phyloP scores from a whole-genome alignment of 2,113 vertebrate species.

The Meriones unguiculatus region DNA sequence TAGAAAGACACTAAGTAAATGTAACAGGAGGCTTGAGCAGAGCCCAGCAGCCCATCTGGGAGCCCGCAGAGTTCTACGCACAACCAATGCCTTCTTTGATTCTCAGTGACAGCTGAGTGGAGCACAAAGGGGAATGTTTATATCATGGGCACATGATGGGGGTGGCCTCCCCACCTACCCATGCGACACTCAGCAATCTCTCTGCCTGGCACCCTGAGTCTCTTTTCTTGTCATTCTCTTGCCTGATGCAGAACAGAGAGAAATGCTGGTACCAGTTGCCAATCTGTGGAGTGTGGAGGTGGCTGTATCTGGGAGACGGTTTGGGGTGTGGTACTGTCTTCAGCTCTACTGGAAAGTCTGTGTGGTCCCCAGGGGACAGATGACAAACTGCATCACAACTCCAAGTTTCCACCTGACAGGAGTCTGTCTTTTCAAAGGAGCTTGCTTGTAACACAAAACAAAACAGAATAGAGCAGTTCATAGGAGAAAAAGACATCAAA shows the following conservation, averaged over 20 bases:
- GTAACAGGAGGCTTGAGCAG: not conserved
- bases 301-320: accelerated
- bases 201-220: conserved; percentile 51
- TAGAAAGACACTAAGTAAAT: not conserved
- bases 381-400: accelerated
- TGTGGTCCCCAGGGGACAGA: not conserved
- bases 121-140: conserved; percentile 56
- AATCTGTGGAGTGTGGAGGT: accelerated
- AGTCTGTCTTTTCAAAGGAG: not conserved
- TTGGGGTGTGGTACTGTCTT: not conserved
- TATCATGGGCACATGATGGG: conserved; percentile 37
- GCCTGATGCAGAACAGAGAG: not conserved
- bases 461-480: not conserved
- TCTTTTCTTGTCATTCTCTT: not conserved
- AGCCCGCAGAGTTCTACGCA: not conserved
- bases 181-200: not conserved
- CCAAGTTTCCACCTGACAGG: not conserved
- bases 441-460: not conserved
- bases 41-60: not conserved
- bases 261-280: accelerated
- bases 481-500: not conserved
- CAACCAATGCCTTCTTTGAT: not conserved
- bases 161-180: not conserved
- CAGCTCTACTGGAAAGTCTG: not conserved
- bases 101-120: conserved; percentile 33